phyloP scores from a whole-genome alignment of 1,140 invertebrate species.

The Caligus rogercresseyi region DNA sequence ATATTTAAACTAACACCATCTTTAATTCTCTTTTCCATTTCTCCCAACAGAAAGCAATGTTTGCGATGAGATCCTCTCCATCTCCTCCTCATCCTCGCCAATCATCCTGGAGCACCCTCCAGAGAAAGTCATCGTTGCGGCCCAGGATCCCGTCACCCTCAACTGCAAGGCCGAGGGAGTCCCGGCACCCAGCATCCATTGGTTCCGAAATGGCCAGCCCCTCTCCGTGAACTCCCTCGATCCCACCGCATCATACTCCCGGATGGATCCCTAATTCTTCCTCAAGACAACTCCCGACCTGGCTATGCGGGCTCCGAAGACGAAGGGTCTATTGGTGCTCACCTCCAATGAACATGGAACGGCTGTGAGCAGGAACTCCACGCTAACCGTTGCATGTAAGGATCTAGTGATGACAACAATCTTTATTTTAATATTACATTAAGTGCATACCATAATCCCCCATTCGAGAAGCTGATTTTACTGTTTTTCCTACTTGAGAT shows the following conservation, averaged over 20 bases:
- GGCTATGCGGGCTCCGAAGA: constrained; percentile 25
- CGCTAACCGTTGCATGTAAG: constrained; percentile 23
- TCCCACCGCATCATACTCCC: constrained; percentile 68
- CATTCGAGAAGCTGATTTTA: too few species aligned
- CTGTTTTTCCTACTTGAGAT: too few species aligned
- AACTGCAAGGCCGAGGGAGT: constrained; percentile 56
- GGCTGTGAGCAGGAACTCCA: constrained; percentile 23
- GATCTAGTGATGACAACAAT: too few species aligned
- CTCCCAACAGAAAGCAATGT: too few species aligned
- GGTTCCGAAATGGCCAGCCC: constrained; percentile 70
- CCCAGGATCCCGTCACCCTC: constrained; percentile 34
- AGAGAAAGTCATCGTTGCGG: constrained; percentile 32
- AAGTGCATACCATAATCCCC: too few species aligned
- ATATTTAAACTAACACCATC: too few species aligned
- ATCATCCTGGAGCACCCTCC: constrained; percentile 35
- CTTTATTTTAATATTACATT: too few species aligned
- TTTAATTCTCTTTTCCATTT: too few species aligned
- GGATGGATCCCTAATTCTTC: constrained; percentile 77
- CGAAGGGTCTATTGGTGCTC: constrained; percentile 23
- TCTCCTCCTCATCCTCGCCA: constrained; percentile 34
- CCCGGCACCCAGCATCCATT: constrained; percentile 65
- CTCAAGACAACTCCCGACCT: constrained; percentile 39
- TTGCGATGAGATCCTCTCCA: neutral
- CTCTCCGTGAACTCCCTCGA: constrained; percentile 30
- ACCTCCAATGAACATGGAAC: constrained; percentile 22